Conservation (phyloP, 2,113 vertebrate genomes). For the Entelurus aequoreus region DNA sequence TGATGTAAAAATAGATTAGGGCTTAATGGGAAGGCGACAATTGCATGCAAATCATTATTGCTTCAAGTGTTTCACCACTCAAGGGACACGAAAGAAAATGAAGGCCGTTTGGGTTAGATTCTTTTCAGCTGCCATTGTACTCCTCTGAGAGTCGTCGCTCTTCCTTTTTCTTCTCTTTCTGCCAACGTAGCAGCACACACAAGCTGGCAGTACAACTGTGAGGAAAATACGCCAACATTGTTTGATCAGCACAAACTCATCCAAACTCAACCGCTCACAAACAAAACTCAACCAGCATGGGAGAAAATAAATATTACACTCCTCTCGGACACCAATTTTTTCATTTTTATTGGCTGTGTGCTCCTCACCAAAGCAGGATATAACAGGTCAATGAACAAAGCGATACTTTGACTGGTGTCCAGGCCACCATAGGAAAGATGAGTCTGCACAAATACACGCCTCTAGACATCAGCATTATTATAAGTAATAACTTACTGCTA, state of each 20-base stretch:
- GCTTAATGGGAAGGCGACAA: slow-evolving; percentile 56
- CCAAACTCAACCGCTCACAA: not conserved
- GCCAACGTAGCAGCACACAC: not conserved
- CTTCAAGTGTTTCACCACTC: slow-evolving; percentile 50
- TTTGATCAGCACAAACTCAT: not conserved
- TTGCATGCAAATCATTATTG: slow-evolving; percentile 57
- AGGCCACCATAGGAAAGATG: too few species aligned
- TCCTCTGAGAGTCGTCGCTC: slow-evolving; percentile 23
- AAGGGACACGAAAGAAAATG: slow-evolving; percentile 41
- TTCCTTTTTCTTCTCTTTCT: slow-evolving; percentile 6
- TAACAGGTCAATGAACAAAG: too few species aligned
- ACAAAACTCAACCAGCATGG: not conserved
- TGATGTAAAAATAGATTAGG: slow-evolving; percentile 58
- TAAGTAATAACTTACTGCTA: too few species aligned
- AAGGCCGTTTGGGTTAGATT: slow-evolving; percentile 50
- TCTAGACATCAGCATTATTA: too few species aligned
- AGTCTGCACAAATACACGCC: too few species aligned
- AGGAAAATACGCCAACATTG: slow-evolving; percentile 7
- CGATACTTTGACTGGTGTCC: too few species aligned
- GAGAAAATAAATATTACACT: not conserved
- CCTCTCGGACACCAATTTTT: not conserved
- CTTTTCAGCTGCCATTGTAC: slow-evolving; percentile 36
- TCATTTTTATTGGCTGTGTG: too few species aligned
- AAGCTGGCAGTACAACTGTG: not conserved
- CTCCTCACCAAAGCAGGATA: too few species aligned